Evolutionary conservation across 2,797 vertebrate species (phyloP).

Genomic region (Avahi laniger): DNA sequence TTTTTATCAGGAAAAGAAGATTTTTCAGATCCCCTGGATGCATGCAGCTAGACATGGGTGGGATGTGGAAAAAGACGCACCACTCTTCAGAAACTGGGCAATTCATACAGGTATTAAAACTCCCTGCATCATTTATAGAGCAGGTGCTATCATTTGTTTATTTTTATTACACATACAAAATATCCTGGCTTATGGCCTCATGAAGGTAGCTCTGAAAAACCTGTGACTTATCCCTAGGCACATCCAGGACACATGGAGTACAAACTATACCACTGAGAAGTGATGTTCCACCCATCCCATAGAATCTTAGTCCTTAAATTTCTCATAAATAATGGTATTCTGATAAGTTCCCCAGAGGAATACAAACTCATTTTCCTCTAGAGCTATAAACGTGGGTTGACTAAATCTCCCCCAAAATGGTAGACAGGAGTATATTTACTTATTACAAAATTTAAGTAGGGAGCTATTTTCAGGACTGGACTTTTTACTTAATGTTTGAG

Average conservation of each 20-base stretch:
- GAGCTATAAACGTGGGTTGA: neutral
- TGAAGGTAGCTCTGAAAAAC: neutral
- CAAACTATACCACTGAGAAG: neutral
- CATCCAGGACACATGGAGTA: neutral
- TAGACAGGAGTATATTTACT: neutral
- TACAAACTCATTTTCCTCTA: neutral
- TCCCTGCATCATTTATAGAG: neutral
- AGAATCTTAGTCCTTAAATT: neutral
- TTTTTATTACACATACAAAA: neutral
- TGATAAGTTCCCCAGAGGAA: neutral
- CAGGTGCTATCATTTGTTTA: neutral
- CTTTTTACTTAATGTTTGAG: neutral
- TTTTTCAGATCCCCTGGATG: conserved; percentile 99
- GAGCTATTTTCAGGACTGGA: neutral
- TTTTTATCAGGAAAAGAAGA: conserved; percentile 93
- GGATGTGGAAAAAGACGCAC: conserved; percentile 99
- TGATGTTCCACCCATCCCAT: too few species aligned
- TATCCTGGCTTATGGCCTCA: neutral
- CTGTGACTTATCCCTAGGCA: neutral
- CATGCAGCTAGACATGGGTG: conserved; percentile 97
- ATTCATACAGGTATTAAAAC: conserved; percentile 93
- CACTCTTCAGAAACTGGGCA: conserved; percentile 98
- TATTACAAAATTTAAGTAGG: neutral
- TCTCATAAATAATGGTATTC: neutral
- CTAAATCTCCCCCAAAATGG: neutral